Evolutionary conservation across 1,140 invertebrate species (phyloP).

Genomic region (Eumaeus atala): DNA sequence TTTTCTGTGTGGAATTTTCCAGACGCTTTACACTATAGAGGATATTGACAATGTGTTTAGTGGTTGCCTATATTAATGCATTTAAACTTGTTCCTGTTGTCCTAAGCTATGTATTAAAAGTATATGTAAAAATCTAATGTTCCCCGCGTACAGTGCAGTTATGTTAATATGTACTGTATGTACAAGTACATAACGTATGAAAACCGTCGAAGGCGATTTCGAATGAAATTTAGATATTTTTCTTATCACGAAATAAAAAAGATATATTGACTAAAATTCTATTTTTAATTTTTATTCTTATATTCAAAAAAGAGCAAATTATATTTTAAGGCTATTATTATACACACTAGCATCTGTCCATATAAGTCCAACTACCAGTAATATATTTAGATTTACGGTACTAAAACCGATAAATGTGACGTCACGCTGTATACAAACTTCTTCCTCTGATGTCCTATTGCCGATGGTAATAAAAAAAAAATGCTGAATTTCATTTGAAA

Average conservation of each 20-base stretch:
- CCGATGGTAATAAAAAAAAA: neutral
- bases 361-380: too few species aligned
- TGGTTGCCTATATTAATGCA: conserved; percentile 10
- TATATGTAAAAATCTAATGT: neutral
- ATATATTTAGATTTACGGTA: too few species aligned
- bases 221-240: conserved; percentile 11
- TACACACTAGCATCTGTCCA: too few species aligned
- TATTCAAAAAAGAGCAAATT: conserved; percentile 6
- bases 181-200: neutral
- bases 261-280: neutral
- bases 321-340: conserved; percentile 6
- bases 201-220: conserved; percentile 2
- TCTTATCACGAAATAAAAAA: conserved; percentile 1
- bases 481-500: conserved; percentile 12
- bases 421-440: too few species aligned
- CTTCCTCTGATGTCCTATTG: too few species aligned
- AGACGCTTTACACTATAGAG: too few species aligned
- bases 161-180: conserved; percentile 8
- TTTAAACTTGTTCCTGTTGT: conserved; percentile 10
- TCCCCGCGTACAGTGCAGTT: conserved; percentile 5
- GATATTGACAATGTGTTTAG: neutral
- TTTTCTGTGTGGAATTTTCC: too few species aligned
- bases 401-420: too few species aligned
- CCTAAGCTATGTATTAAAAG: conserved; percentile 8
- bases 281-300: conserved; percentile 8